Conservation (phyloP, 2,797 vertebrate genomes). For the Ibycter americanus region DNA sequence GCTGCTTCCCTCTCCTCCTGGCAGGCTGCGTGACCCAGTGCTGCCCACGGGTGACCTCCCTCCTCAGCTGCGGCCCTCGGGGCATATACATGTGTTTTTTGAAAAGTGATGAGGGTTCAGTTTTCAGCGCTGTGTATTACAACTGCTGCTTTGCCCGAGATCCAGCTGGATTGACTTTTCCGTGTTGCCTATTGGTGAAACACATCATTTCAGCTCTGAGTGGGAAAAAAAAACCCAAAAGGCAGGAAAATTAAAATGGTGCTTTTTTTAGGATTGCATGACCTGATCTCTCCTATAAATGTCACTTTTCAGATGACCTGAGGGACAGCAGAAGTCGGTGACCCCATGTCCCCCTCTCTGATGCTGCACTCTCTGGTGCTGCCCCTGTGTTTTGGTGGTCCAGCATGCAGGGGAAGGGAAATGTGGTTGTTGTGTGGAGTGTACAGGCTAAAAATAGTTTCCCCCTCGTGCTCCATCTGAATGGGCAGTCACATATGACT, state of each 20-base stretch:
- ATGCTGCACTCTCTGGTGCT: not conserved
- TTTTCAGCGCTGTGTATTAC: accelerated
- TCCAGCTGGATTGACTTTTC: not conserved
- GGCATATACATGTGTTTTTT: accelerated
- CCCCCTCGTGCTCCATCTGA: slow-evolving; percentile 32
- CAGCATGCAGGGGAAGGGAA: not conserved
- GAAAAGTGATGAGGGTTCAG: not conserved
- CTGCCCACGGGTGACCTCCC: not conserved
- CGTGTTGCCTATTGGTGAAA: not conserved
- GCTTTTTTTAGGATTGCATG: not conserved
- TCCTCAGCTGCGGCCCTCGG: accelerated
- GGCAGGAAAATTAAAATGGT: not conserved
- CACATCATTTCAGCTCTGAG: not conserved
- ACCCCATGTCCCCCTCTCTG: not conserved
- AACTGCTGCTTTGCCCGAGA: not conserved
- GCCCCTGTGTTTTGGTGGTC: not conserved
- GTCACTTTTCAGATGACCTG: not conserved
- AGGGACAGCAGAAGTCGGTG: not conserved
- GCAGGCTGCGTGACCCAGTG: accelerated
- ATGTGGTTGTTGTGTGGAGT: not conserved
- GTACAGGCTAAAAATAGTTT: slow-evolving; percentile 43
- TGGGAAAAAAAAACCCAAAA: not conserved
- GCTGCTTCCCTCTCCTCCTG: not conserved
- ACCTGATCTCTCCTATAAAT: not conserved
- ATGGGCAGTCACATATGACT: slow-evolving; percentile 55